Conservation (phyloP, 2,113 vertebrate species). For the Proterorhinus semilunaris region DNA sequence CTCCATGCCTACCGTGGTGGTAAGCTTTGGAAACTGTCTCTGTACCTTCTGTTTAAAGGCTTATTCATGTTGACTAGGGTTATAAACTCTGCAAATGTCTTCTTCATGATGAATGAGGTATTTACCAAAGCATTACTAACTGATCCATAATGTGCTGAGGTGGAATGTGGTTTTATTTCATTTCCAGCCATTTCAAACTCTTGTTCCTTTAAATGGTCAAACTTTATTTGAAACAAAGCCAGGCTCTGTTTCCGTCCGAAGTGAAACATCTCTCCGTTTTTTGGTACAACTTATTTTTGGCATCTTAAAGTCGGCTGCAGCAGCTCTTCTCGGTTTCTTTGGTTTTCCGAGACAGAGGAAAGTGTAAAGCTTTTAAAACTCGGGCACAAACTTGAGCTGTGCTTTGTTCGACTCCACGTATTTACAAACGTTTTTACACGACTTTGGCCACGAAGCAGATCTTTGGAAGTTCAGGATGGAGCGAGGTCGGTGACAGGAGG, state of each 20-base stretch:
- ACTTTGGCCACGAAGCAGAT: background rate
- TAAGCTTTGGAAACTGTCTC: too few species aligned
- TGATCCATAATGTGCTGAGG: too few species aligned
- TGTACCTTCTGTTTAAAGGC: too few species aligned
- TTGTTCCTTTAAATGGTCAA: too few species aligned
- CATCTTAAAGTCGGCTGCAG: background rate
- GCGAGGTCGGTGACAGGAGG: background rate
- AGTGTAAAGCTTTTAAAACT: slow-evolving; percentile 8
- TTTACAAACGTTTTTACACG: background rate
- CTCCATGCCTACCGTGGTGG: too few species aligned
- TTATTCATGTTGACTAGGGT: too few species aligned
- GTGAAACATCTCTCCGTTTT: background rate
- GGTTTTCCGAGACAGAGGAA: background rate
- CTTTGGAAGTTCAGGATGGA: background rate
- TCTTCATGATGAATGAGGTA: too few species aligned
- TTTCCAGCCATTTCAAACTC: background rate
- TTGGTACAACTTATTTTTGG: slow-evolving; percentile 5
- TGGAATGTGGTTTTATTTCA: too few species aligned
- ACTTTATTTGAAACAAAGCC: background rate
- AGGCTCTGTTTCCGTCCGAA: background rate
- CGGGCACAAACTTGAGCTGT: slow-evolving; percentile 5
- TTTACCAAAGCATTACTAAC: too few species aligned
- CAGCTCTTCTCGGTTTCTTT: background rate
- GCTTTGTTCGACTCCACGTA: background rate
- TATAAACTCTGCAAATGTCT: too few species aligned